Percentiles rank a stretch among this genome's conserved stretches.
phyloP scores from a whole-genome alignment of 2,888 invertebrate species.

The Oasisia sp. region DNA sequence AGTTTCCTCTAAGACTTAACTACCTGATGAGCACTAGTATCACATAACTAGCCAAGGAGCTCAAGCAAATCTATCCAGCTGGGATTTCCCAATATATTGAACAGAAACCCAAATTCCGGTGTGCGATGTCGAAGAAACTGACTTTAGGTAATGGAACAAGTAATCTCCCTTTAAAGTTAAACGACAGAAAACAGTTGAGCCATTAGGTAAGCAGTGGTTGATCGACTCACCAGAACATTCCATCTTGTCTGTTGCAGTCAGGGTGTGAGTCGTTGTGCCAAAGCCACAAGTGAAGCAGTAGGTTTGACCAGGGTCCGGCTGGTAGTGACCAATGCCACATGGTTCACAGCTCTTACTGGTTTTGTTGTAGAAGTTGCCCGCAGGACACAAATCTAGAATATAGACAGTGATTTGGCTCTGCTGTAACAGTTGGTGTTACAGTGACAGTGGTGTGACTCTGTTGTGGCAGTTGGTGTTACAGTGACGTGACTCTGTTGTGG shows the following conservation, averaged over 20 bases:
- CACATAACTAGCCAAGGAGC: no score
- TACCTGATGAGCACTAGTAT: no score
- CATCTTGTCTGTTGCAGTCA: neutral
- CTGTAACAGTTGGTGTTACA: no score
- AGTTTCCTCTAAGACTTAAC: no score
- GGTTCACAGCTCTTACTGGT: neutral
- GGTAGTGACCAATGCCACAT: constrained; percentile 14
- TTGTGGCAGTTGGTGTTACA: neutral
- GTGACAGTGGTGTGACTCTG: neutral
- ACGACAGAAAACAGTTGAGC: no score
- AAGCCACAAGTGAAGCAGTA: constrained; percentile 19
- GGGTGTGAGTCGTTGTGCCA: neutral
- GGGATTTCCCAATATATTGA: neutral
- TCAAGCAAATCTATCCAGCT: neutral
- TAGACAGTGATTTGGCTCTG: neutral
- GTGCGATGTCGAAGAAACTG: neutral
- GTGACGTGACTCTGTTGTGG: neutral
- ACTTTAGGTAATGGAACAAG: neutral
- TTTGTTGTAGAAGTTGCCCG: constrained; percentile 19
- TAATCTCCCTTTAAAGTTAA: neutral
- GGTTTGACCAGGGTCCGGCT: constrained; percentile 18
- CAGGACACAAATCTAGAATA: neutral
- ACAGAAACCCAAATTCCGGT: neutral
- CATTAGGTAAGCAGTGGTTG: no score
- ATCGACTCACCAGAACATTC: neutral